phyloP scores from a whole-genome alignment of 2,113 vertebrate species.

The Chlorodrepanis virens region DNA sequence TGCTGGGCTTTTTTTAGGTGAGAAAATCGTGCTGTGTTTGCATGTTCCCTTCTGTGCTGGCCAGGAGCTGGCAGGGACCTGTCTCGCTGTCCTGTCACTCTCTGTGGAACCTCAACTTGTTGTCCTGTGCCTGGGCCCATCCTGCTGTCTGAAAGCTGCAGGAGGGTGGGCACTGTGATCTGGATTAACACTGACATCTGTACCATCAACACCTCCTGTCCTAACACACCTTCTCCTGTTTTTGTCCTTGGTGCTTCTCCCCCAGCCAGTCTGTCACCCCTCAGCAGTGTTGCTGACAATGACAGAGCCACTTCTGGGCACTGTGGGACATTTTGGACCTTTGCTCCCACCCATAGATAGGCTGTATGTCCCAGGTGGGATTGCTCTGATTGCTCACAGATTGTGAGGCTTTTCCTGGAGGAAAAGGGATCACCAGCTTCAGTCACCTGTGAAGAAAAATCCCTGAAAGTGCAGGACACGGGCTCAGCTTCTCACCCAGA shows the following conservation, averaged over 20 bases:
- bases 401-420: neutral
- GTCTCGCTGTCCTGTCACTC: neutral
- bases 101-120: neutral
- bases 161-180: neutral
- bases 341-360: neutral
- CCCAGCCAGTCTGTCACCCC: neutral
- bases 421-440: neutral
- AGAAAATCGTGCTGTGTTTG: neutral
- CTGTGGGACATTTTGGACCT: neutral
- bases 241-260: neutral
- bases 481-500: neutral
- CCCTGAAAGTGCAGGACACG: neutral
- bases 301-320: neutral
- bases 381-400: neutral
- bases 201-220: neutral
- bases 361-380: neutral
- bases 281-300: neutral
- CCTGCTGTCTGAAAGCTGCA: neutral
- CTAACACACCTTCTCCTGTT: neutral
- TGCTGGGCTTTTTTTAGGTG: neutral
- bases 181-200: neutral
- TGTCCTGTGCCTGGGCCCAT: neutral
- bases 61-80: neutral
- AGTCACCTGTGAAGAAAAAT: neutral
- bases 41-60: neutral